Percentiles rank a stretch among this genome's conserved stretches.
Evolutionary conservation across 1,140 invertebrate species (phyloP).

Genomic region (Nasonia longicornis): DNA sequence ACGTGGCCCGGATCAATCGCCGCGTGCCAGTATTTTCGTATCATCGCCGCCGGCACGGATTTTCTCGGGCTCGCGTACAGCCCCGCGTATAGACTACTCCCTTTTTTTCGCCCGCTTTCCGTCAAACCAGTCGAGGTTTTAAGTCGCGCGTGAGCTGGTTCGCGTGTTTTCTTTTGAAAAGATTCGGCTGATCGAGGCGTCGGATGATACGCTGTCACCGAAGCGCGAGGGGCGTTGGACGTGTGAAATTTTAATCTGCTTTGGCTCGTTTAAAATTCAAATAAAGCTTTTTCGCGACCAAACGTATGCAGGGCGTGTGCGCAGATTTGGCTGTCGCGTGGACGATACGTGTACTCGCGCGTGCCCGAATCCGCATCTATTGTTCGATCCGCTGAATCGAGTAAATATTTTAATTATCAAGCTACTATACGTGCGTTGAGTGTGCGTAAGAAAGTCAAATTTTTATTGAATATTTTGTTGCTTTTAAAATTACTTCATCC

Average conservation of each 20-base stretch:
- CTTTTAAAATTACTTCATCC: no score
- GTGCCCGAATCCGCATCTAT: neutral
- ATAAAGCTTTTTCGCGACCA: slow-evolving; percentile 35
- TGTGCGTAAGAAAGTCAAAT: no score
- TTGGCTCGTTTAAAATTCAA: slow-evolving; percentile 48
- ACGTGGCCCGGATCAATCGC: slow-evolving; percentile 68
- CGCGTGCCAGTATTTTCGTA: slow-evolving; percentile 69
- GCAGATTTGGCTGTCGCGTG: slow-evolving; percentile 21
- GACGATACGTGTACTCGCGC: neutral
- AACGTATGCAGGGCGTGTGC: neutral
- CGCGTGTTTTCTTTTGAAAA: slow-evolving; percentile 13
- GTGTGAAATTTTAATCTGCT: slow-evolving; percentile 49
- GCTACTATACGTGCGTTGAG: neutral
- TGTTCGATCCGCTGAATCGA: slow-evolving; percentile 3
- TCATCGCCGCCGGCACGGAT: slow-evolving; percentile 59
- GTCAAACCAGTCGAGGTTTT: slow-evolving; percentile 45
- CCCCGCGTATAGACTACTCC: neutral
- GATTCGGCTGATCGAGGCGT: slow-evolving; percentile 1
- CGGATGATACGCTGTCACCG: neutral
- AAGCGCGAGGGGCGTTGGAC: slow-evolving; percentile 5
- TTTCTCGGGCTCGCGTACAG: slow-evolving; percentile 30
- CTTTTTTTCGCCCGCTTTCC: slow-evolving; percentile 46
- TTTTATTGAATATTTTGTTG: no score
- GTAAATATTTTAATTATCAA: slow-evolving; percentile 40
- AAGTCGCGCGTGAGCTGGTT: neutral